These are phyloP conservation scores for Phaenicophaeus curvirostris DNA, from an alignment of 2,797 vertebrate genomes.

Conservation along the genomic window DNA sequence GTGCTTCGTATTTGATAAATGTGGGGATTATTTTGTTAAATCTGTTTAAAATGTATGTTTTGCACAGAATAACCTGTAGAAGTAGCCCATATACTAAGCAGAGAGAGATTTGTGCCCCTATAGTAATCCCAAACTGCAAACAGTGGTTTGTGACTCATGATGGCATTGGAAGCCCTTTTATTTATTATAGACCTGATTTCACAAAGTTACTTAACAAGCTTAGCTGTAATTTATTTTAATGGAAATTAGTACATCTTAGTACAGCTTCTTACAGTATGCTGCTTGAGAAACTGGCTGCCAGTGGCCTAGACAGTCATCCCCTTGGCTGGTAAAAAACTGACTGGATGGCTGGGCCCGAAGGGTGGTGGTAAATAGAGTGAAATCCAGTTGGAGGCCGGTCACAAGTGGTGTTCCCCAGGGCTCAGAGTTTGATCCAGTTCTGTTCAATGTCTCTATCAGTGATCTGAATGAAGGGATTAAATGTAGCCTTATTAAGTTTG, in stretches of 20 bases:
- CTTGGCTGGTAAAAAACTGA: no score
- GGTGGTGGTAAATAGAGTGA: no score
- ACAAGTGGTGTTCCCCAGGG: no score
- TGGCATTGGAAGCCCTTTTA: not conserved
- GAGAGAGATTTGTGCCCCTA: not conserved
- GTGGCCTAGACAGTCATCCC: no score
- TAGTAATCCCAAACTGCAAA: not conserved
- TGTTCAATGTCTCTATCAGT: no score
- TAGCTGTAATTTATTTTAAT: not conserved
- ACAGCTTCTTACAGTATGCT: no score
- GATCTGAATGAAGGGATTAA: no score
- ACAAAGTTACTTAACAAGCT: not conserved
- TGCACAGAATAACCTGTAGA: not conserved
- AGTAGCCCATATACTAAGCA: not conserved
- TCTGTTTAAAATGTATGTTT: not conserved
- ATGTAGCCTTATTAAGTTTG: no score
- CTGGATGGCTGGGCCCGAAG: no score
- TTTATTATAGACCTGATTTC: not conserved
- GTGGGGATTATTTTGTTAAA: not conserved
- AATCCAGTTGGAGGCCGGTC: no score
- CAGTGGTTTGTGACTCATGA: not conserved
- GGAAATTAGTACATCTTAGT: not conserved
- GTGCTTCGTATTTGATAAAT: not conserved
- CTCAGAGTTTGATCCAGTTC: no score
- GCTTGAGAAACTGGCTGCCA: no score